Percentiles rank a stretch among this genome's conserved stretches.
phyloP scores from a whole-genome alignment of 2,113 vertebrate species.

The Andinoacara biseriatus region DNA sequence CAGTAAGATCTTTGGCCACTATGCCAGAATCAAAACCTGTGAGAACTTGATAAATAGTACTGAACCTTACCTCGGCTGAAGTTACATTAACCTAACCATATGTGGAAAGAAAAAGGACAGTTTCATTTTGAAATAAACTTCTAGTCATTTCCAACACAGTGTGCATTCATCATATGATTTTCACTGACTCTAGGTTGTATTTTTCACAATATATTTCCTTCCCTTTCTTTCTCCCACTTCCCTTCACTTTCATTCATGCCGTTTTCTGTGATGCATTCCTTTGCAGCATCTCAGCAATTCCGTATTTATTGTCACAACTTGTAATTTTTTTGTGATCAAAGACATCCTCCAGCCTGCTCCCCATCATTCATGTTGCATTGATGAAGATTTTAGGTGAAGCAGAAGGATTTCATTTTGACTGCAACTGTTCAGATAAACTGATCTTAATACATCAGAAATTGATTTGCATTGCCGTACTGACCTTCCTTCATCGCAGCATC shows the following conservation, averaged over 20 bases:
- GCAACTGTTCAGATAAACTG: neutral
- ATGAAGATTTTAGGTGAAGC: constrained; percentile 9
- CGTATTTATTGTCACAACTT: neutral
- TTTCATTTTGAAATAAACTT: neutral
- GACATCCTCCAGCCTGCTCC: neutral
- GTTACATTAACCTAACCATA: neutral
- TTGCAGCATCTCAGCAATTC: neutral
- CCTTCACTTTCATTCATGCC: constrained; percentile 20
- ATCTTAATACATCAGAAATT: neutral
- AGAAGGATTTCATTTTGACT: neutral
- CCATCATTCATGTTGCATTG: neutral
- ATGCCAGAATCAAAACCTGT: neutral
- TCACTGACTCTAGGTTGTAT: neutral
- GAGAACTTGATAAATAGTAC: neutral
- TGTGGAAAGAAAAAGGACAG: too few relatives aligned
- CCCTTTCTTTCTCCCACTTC: neutral
- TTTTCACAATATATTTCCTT: neutral
- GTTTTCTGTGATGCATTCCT: neutral
- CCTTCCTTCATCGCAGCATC: neutral
- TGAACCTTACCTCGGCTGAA: neutral
- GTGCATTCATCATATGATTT: neutral
- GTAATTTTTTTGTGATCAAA: constrained; percentile 3
- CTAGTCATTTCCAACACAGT: neutral
- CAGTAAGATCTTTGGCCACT: neutral
- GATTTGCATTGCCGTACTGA: neutral